Conservation (phyloP, 2,888 invertebrate genomes). For the Melanchra persicariae region DNA sequence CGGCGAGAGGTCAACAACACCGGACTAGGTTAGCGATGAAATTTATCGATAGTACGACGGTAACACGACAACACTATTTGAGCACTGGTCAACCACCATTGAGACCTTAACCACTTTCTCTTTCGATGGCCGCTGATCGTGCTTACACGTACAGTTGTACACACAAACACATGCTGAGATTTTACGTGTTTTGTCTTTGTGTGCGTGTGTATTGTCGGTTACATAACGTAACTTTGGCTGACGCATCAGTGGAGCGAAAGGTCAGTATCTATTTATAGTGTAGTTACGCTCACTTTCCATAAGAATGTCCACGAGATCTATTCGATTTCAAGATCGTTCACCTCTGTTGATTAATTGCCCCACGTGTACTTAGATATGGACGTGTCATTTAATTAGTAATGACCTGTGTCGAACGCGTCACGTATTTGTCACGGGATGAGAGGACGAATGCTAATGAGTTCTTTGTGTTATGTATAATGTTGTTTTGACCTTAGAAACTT, state of each 20-base stretch:
- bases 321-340: conserved; percentile 77
- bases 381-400: conserved; percentile 49
- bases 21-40: conserved; percentile 54
- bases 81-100: conserved; percentile 77
- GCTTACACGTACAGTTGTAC: conserved; percentile 66
- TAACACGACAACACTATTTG: conserved; percentile 68
- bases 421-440: conserved; percentile 43
- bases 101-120: conserved; percentile 87
- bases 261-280: conserved; percentile 87
- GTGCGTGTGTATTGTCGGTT: conserved; percentile 76
- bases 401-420: conserved; percentile 50
- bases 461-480: conserved; percentile 39
- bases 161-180: conserved; percentile 66
- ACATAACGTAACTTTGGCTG: conserved; percentile 86
- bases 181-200: conserved; percentile 60
- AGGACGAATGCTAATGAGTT: conserved; percentile 18
- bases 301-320: conserved; percentile 77
- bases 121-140: conserved; percentile 82
- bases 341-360: conserved; percentile 67
- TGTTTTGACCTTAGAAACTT: conserved; percentile 11
- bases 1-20: conserved; percentile 55
- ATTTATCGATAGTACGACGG: conserved; percentile 67
- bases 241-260: conserved; percentile 87
- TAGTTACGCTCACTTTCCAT: conserved; percentile 84
- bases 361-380: conserved; percentile 54